phyloP scores from a whole-genome alignment of 2,797 vertebrate species.

The Tapirus indicus region DNA sequence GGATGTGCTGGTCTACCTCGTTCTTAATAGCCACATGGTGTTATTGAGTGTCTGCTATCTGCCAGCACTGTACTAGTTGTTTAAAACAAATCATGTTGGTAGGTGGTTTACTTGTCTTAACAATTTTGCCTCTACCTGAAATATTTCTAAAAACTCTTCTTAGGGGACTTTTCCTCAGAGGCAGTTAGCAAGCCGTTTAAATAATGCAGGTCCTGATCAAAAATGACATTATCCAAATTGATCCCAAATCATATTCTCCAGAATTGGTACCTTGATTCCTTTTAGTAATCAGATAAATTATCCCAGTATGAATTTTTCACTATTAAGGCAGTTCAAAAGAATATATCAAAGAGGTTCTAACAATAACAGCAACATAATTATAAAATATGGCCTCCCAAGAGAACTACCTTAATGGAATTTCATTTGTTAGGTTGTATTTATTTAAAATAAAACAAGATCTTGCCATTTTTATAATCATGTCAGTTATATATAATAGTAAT shows the following conservation, averaged over 20 bases:
- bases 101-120: conserved; percentile 14
- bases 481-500: background rate
- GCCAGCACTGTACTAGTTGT: background rate
- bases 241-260: background rate
- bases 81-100: conserved; percentile 48
- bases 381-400: background rate
- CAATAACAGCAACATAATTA: background rate
- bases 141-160: background rate
- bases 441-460: conserved; percentile 53
- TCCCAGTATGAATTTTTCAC: background rate
- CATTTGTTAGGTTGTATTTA: conserved; percentile 51
- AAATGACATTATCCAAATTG: conserved; percentile 11
- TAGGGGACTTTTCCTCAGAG: background rate
- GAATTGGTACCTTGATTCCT: background rate
- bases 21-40: background rate
- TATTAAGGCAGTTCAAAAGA: conserved; percentile 11
- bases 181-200: conserved; percentile 24
- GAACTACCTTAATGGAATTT: conserved; percentile 37
- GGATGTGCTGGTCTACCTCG: background rate
- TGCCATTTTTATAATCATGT: background rate
- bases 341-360: background rate
- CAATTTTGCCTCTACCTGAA: background rate
- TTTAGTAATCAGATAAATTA: background rate
- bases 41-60: background rate
- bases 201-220: background rate